Base-by-base conservation (phyloP, 2,113 vertebrate species). In the Thinocorus orbignyianus region DNA sequence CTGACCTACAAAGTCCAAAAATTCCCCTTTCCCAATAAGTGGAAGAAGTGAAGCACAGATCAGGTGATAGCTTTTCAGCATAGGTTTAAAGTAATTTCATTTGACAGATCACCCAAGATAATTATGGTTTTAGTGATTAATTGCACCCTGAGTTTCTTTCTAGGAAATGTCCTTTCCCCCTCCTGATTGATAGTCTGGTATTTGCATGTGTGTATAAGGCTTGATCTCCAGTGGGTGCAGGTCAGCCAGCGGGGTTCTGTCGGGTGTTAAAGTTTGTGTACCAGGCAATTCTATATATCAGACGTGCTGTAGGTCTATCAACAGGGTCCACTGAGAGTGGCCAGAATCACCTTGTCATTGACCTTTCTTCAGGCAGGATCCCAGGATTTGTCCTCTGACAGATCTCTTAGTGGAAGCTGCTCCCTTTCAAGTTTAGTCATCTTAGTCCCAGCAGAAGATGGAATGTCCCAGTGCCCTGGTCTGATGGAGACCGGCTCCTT, bases 71-170 rank as follows among this genome's bases (percentile, higher is more conserved):
- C 55, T 94, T 88, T 90, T 90, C 55, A 54, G 35, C 30, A 31
- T 35, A 86, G 30, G 20, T 83, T 96, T 86, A 20, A 41, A 81
- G 54, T 72, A 39, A 90, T 90, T 79, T 81, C 10, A 54, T 86
- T 81, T 82, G 93, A 90, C 69, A 94, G 72, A 83, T 93, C 51
- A 41, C 57, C 28, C 0, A 0, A 44, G 52, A 51, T 92, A 93
- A 76, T 84, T 39, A 39, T 12, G 23, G 1, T 46, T 86, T 87
- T 77, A 85, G 57, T 4, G 24, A 81, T 92, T 70, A 84, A 79
- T 72, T 95, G 9, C n/a, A 49, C 33, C 6, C 41, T 61, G 57
- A 76, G 14, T 69, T 88, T 91, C 44, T 70, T 90, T 79, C 71
- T 76, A 95, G 85, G 72, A 81, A 86, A 76, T 88, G 39, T 74